Base-by-base conservation (phyloP, 2,113 vertebrate genomes). In the Andinoacara biseriatus region DNA sequence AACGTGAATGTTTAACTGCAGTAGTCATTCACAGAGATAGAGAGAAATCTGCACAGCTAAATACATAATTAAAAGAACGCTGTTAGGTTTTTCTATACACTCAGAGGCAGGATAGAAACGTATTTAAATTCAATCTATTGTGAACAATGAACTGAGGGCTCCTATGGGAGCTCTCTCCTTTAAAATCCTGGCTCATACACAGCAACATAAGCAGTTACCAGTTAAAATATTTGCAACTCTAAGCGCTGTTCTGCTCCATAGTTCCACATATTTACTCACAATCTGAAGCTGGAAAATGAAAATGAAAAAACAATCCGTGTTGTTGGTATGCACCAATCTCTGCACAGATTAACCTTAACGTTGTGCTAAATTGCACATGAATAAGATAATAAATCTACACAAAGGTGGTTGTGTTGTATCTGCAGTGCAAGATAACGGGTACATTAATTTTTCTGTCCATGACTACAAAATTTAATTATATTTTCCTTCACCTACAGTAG, bases 11-110 rank as follows among this genome's bases (percentile, higher is more conserved):
- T 72, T 90, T 84, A 89, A 80, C 87, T 13, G 67, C 81, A 58
- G 85, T 10, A 76, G 86, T 84, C 86, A 87, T 86, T 87, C 83
- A 86, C 63, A 81, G 56, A 80, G 24, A 84, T 81, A 82, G 22
- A 82, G 75, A 69, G 2, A 10, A 80, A 82, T 87, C n/a, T 77
- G 78, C 62, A 33, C 40, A 11, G 61, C 78, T 54, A 77, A 78
- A 84, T 78, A 46, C 52, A 74, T 10, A 82, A 85, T 86, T 22
- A 76, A 69, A 33, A n/a, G 65, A 38, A 83, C 10, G 14, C 58
- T 49, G 59, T 35, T 81, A 1, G 24, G 35, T 72, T 84, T 69
- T 58, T 86, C 62, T 81, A 69, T 78, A 58, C 85, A 57, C 63
- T 65, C 77, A 90, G 78, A 49, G 26, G 78, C 61, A 14, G 38